Evolutionary conservation across 2,888 invertebrate genomes (phyloP).

Genomic region (Buathra laborator): DNA sequence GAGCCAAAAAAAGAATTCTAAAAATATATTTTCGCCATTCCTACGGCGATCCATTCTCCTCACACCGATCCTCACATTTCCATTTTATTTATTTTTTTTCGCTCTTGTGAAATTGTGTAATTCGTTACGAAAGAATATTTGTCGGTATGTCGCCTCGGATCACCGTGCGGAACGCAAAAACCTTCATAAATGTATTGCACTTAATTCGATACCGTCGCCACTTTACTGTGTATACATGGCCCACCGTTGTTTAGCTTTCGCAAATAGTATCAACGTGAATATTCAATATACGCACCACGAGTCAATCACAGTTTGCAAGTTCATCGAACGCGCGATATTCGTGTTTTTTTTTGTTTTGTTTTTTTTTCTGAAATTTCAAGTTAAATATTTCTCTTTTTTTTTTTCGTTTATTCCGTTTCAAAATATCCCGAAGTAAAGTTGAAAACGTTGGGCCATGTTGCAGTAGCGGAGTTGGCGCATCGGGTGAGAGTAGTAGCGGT

Average conservation of each 20-base stretch:
- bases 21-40: background rate
- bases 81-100: constrained; percentile 51
- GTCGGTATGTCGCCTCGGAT: constrained; percentile 36
- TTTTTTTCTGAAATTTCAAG: constrained; percentile 14
- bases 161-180: background rate
- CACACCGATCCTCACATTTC: constrained; percentile 15
- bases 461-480: constrained; percentile 79
- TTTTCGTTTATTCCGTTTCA: constrained; percentile 54
- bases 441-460: constrained; percentile 83
- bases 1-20: no score
- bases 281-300: constrained; percentile 15
- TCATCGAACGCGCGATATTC: constrained; percentile 45
- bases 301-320: constrained; percentile 33
- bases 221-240: constrained; percentile 80
- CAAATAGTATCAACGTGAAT: constrained; percentile 38
- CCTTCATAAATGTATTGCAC: constrained; percentile 43
- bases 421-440: constrained; percentile 68
- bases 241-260: constrained; percentile 76
- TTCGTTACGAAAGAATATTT: constrained; percentile 53
- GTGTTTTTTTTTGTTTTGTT: constrained; percentile 25
- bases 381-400: constrained; percentile 35
- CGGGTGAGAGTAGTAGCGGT: constrained; percentile 83
- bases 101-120: constrained; percentile 50
- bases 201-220: constrained; percentile 53
- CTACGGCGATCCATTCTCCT: constrained; percentile 8